Percentiles rank a stretch among this genome's conserved stretches.
Conservation (phyloP, 2,113 vertebrate species). For the Lepus europaeus region DNA sequence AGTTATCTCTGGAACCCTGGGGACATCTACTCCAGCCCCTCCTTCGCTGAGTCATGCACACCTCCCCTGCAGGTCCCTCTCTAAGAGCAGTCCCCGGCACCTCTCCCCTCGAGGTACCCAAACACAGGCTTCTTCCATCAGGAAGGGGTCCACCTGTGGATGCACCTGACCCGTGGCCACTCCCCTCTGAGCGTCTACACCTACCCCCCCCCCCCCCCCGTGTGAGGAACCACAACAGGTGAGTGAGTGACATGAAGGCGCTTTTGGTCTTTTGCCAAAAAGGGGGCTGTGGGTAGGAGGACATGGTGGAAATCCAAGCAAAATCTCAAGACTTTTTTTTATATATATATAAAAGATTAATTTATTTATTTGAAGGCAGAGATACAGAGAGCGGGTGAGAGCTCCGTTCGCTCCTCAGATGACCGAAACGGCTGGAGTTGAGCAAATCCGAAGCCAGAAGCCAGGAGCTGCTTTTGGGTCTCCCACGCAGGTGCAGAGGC, state of each 20-base stretch:
- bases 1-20: not conserved
- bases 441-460: no score
- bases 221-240: not conserved
- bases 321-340: not conserved
- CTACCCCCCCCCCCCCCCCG: not conserved
- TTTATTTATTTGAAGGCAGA: no score
- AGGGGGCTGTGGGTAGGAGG: not conserved
- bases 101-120: not conserved
- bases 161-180: no score
- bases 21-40: not conserved
- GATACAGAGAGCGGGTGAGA: no score
- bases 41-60: not conserved
- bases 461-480: no score
- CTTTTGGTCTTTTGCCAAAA: not conserved
- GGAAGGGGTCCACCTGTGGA: not conserved
- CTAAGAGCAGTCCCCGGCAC: not conserved
- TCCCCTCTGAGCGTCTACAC: not conserved
- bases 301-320: not conserved
- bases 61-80: not conserved
- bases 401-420: no score
- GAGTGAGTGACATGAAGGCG: not conserved
- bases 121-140: not conserved
- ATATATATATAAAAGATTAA: no score
- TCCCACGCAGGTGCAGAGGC: no score
- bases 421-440: no score